A percentile compares a stretch with the other conserved stretches of the same genome.
These are phyloP conservation scores for Macroteleia sp. DNA, from an alignment of 2,888 invertebrate species.

Conservation along the genomic window DNA sequence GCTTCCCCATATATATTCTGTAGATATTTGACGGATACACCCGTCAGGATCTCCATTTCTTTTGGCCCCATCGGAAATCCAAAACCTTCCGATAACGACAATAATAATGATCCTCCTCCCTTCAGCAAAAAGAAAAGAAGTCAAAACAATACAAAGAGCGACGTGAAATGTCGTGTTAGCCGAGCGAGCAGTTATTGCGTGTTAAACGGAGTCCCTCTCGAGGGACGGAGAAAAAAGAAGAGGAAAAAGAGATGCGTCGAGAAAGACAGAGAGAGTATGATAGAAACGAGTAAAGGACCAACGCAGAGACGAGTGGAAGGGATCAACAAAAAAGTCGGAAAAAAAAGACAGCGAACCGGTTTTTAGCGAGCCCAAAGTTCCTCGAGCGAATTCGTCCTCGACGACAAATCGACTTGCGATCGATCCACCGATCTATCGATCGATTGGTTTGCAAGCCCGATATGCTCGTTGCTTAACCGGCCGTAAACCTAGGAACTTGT, in stretches of 20 bases:
- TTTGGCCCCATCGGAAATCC: constrained; percentile 4
- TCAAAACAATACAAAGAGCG: constrained; percentile 30
- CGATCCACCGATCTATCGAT: constrained; percentile 49
- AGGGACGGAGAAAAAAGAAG: not conserved
- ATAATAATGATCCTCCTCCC: constrained; percentile 10
- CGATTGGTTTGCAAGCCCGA: constrained; percentile 42
- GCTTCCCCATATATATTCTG: too few relatives aligned
- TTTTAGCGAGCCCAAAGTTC: constrained; percentile 45
- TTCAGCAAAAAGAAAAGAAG: constrained; percentile 12
- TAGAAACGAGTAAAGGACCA: too few relatives aligned
- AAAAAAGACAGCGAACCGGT: too few relatives aligned
- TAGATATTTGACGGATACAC: constrained; percentile 22
- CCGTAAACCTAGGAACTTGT: constrained; percentile 39
- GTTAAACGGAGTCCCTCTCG: constrained; percentile 17
- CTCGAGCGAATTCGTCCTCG: constrained; percentile 33
- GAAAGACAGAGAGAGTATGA: constrained; percentile 8
- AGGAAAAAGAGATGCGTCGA: not conserved
- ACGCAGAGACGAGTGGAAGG: too few relatives aligned
- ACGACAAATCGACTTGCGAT: constrained; percentile 50
- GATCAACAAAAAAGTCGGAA: too few relatives aligned
- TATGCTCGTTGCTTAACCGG: constrained; percentile 42
- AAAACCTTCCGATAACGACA: constrained; percentile 9
- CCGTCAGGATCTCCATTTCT: not conserved
- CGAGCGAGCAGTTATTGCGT: constrained; percentile 33
- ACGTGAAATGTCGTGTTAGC: constrained; percentile 38